Percentiles rank a stretch among this genome's conserved stretches.
These are phyloP conservation scores for Harpagoxenus sublaevis DNA, from an alignment of 2,888 invertebrate genomes.

Conservation along the genomic window DNA sequence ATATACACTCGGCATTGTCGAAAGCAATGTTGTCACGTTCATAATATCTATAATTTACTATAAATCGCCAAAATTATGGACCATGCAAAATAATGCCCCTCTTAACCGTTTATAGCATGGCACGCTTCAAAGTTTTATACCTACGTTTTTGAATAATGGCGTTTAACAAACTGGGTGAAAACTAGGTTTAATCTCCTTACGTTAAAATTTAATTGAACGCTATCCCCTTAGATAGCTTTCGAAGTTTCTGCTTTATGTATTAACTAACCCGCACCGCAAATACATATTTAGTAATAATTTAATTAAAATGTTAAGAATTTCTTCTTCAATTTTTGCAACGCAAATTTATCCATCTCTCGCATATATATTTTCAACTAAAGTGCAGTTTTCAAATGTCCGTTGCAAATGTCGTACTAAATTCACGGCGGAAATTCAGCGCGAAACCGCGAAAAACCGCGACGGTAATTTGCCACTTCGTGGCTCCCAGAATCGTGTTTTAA, in stretches of 20 bases:
- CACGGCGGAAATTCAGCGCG: not conserved
- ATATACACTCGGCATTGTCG: not conserved
- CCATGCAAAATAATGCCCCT: not conserved
- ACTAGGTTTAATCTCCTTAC: not conserved
- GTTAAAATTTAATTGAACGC: slow-evolving; percentile 24
- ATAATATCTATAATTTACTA: slow-evolving; percentile 20
- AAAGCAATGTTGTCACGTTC: not conserved
- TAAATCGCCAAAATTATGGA: not conserved
- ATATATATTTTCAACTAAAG: not conserved
- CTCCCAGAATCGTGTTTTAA: not conserved
- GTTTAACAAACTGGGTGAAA: not conserved
- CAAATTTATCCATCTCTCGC: not conserved
- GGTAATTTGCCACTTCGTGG: not conserved
- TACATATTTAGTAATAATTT: not conserved
- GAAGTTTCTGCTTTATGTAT: not conserved
- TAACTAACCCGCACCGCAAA: not conserved
- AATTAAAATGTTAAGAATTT: not conserved
- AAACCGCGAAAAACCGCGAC: not conserved
- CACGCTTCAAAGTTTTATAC: not conserved
- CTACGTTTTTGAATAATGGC: not conserved
- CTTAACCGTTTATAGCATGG: too few species aligned
- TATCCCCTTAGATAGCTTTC: not conserved
- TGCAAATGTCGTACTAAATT: slow-evolving; percentile 11
- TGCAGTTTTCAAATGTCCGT: not conserved
- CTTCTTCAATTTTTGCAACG: not conserved